These are phyloP conservation scores for Megalurothrips usitatus DNA, from an alignment of 2,888 invertebrate species.

Conservation along the genomic window DNA sequence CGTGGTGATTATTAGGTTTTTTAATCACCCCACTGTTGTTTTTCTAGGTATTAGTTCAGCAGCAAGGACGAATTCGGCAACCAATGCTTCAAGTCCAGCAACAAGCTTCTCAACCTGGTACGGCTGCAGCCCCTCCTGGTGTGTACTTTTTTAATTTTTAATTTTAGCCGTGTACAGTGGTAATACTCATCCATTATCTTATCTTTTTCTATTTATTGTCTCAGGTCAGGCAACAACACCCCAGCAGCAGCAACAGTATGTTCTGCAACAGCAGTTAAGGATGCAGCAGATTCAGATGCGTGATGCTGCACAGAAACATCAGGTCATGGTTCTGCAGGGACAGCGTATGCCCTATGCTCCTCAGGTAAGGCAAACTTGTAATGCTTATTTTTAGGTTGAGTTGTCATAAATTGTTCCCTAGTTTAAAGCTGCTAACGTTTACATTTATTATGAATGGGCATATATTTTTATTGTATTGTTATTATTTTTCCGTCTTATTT, in stretches of 20 bases:
- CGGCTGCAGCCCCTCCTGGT: constrained; percentile 31
- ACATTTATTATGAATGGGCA: no score
- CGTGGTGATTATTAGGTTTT: not conserved
- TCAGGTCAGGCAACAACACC: constrained; percentile 39
- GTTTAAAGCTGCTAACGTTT: no score
- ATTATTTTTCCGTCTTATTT: no score
- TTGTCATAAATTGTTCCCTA: no score
- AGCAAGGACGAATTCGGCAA: constrained; percentile 40
- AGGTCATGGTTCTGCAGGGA: constrained; percentile 9
- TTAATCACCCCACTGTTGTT: not conserved
- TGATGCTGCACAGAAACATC: not conserved
- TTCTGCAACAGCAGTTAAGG: constrained; percentile 34
- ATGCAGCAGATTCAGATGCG: constrained; percentile 30
- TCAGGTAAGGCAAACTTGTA: not conserved
- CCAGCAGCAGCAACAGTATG: constrained; percentile 46
- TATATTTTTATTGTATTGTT: no score
- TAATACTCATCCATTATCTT: no score
- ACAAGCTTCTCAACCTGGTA: constrained; percentile 37
- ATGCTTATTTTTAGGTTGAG: no score
- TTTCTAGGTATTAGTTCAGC: constrained; percentile 24
- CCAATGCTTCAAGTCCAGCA: constrained; percentile 41
- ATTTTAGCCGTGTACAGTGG: no score
- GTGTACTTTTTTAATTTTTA: not conserved
- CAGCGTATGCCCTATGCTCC: not conserved
- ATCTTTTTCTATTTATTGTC: not conserved